Evolutionary conservation across 2,113 vertebrate genomes (phyloP).

Genomic region (Nestor notabilis): DNA sequence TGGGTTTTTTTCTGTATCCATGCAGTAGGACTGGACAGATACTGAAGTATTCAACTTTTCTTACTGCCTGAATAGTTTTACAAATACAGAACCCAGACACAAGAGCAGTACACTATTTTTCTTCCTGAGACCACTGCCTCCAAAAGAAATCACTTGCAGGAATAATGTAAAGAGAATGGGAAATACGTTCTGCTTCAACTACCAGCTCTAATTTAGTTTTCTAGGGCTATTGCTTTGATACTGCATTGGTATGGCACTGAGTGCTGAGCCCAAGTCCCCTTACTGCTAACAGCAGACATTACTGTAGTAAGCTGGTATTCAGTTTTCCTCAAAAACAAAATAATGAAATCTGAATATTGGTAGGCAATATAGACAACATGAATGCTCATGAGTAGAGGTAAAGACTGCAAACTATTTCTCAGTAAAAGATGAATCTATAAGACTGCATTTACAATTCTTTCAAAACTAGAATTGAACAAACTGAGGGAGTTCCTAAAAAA

Average conservation of each 20-base stretch:
- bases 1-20: background rate
- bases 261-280: background rate
- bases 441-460: background rate
- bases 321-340: background rate
- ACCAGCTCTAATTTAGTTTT: slow-evolving; percentile 26
- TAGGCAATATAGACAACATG: background rate
- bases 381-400: background rate
- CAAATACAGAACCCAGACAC: slow-evolving; percentile 18
- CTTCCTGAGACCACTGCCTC: background rate
- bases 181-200: slow-evolving; percentile 42
- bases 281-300: background rate
- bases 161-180: slow-evolving; percentile 32
- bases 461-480: background rate
- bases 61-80: slow-evolving; percentile 49
- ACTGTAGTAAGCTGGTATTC: background rate
- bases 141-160: slow-evolving; percentile 32
- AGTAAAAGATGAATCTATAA: background rate
- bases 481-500: background rate
- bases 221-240: slow-evolving; percentile 2
- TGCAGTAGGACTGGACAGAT: background rate
- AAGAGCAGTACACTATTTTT: background rate
- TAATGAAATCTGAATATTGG: background rate
- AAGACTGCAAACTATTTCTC: background rate
- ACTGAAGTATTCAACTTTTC: slow-evolving; percentile 47
- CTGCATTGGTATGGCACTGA: background rate